Evolutionary conservation across 2,888 invertebrate genomes (phyloP), one percentile per base, ranked within the genome.

Genomic region (Heliconius aoede): DNA sequence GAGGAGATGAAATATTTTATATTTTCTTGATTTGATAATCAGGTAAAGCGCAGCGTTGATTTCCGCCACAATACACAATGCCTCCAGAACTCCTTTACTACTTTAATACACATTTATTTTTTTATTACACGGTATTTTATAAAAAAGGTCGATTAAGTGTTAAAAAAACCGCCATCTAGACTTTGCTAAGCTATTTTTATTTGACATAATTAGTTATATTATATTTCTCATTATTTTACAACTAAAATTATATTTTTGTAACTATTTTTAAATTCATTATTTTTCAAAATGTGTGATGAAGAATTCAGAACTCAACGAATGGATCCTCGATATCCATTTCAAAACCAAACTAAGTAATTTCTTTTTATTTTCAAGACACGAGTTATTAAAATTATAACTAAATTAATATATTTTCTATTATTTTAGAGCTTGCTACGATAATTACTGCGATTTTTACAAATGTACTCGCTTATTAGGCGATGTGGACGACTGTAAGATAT

Each of bases 401-500:
- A 62, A 73, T 65, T 51, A 11, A 67, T 32, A 11, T 64, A 64
- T 15, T 2, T 21, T 51, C n/a, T 55, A 15, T 60, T 11, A 36
- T 72, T 72, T 58, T 61, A 94, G 94, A 80, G 94, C 94, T 15
- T 94, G 94, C 78, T 94, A 89, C 82, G 91, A 91, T 81, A 93
- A 91, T 81, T 94, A 94, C 83, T 94, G 93, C 82, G 94, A 94
- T 82, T 94, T 83, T 82, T 86, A 90, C 84, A 90, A 86, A 76
- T 94, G 94, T 83, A 86, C 79, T 69, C 89, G 94, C 2, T 84
- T 94, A 72, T 83, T 94, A 26, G 93, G 93, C 18, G 86, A 87
- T 4, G 89, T 86, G n/a, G 91, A 91, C 76, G 93, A 93, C 81
- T 94, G 94, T 85, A 89, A 87, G 82, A 89, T 94, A 78, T 94